Evolutionary conservation across 2,113 vertebrate species (phyloP).

Genomic region (Pteronura brasiliensis): DNA sequence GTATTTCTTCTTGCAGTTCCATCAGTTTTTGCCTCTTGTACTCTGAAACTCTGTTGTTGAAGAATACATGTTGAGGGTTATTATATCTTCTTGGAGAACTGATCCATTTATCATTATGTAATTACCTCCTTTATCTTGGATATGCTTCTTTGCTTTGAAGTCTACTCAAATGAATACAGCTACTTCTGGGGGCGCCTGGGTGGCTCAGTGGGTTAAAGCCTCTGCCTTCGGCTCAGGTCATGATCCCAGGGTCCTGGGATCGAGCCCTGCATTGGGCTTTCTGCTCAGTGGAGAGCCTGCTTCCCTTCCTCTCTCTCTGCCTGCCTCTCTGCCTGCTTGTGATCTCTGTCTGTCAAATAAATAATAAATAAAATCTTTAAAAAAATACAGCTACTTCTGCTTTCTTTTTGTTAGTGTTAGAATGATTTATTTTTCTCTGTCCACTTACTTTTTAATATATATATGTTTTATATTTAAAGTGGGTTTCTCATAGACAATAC

Average conservation of each 20-base stretch:
- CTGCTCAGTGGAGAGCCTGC: fast-evolving
- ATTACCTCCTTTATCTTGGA: not conserved
- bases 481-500: not conserved
- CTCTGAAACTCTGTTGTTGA: not conserved
- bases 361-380: too few relatives aligned
- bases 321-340: too few relatives aligned
- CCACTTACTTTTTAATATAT: not conserved
- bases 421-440: not conserved
- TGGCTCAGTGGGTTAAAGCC: too few relatives aligned
- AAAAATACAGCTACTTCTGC: not conserved
- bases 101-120: not conserved
- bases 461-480: not conserved
- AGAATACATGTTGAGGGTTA: not conserved
- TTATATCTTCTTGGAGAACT: not conserved
- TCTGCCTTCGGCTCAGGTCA: too few relatives aligned
- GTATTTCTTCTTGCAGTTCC: not conserved
- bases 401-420: not conserved
- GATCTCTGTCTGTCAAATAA: too few relatives aligned
- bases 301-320: too few relatives aligned
- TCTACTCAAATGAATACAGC: not conserved
- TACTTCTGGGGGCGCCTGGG: not conserved
- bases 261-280: fast-evolving
- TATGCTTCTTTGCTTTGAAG: not conserved
- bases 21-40: not conserved
- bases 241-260: too few relatives aligned